phyloP scores from a whole-genome alignment of 2,113 vertebrate genomes.

The Haemorhous mexicanus region DNA sequence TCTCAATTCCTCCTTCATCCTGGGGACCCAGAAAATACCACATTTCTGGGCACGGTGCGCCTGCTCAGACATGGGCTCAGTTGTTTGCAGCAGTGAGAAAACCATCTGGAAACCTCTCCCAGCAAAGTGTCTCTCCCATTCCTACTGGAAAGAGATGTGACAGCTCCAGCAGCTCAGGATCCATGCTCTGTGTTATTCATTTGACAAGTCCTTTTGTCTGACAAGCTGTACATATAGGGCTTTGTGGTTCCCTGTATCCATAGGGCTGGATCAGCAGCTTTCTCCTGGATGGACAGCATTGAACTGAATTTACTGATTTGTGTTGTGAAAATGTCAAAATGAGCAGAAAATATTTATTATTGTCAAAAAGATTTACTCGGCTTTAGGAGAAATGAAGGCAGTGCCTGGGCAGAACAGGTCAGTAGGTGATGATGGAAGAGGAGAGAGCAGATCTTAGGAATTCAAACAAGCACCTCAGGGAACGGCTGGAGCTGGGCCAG shows the following conservation, averaged over 20 bases:
- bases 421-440: background rate
- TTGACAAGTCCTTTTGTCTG: background rate
- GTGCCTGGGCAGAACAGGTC: background rate
- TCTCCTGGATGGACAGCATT: background rate
- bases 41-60: background rate
- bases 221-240: background rate
- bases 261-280: background rate
- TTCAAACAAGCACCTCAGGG: background rate
- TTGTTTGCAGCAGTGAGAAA: background rate
- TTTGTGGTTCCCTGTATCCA: background rate
- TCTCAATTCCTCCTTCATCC: too few species aligned
- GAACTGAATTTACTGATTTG: background rate
- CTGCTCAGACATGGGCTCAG: background rate
- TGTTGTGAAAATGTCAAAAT: background rate
- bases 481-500: accelerated
- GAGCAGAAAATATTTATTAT: background rate
- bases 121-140: background rate
- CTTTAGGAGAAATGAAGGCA: background rate
- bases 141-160: background rate
- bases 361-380: background rate
- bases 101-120: background rate
- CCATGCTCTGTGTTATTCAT: background rate
- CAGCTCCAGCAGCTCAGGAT: background rate
- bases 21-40: too few species aligned
- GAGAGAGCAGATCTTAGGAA: background rate